These are phyloP conservation scores for Mimachlamys varia DNA, from an alignment of 2,888 invertebrate genomes.

Conservation along the genomic window DNA sequence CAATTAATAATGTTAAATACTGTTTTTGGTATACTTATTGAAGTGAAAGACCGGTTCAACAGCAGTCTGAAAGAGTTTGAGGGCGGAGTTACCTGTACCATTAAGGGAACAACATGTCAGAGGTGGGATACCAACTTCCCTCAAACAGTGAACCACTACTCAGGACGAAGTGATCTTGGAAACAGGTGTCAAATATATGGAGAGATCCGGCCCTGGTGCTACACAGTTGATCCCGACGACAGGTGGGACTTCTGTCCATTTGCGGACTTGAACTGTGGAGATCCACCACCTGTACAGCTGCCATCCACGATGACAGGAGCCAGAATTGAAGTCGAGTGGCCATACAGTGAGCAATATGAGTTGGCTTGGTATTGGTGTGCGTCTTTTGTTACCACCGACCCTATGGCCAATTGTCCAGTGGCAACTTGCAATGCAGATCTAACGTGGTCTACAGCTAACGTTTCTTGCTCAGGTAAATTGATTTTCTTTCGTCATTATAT, in stretches of 20 bases:
- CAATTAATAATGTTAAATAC: no score
- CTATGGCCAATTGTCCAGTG: background rate
- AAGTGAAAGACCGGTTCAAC: slow-evolving; percentile 2
- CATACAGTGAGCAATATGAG: background rate
- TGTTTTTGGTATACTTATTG: background rate
- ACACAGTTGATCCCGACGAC: no score
- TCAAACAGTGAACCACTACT: background rate
- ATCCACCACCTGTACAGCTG: background rate
- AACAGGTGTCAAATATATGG: no score
- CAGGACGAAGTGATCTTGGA: no score
- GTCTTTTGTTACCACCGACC: background rate
- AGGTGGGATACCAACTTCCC: background rate
- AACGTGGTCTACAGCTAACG: background rate
- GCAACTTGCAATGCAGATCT: background rate
- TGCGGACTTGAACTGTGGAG: background rate
- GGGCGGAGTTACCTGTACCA: background rate
- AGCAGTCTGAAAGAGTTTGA: background rate
- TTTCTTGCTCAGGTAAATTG: background rate
- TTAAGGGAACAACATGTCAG: background rate
- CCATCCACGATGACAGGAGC: background rate
- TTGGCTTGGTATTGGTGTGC: slow-evolving; percentile 4
- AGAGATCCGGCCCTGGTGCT: no score
- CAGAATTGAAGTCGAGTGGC: no score
- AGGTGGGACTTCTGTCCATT: no score
- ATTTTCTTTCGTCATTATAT: background rate